A percentile compares a stretch with the other conserved stretches of the same genome.
These are phyloP conservation scores for Camponotus vicinus DNA, from an alignment of 1,140 invertebrate genomes.

Conservation along the genomic window DNA sequence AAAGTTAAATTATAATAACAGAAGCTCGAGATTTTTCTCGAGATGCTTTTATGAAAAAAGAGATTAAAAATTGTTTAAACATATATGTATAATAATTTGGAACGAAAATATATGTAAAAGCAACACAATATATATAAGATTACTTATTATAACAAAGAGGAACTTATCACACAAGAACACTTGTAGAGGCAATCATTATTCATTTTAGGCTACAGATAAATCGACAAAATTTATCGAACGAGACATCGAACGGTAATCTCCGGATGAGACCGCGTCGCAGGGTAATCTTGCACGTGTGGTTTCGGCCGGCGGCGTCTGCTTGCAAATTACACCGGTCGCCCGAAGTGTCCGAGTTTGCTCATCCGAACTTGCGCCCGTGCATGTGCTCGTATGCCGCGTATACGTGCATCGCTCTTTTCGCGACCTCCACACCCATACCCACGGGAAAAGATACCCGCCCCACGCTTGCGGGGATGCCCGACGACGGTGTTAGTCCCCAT, in stretches of 20 bases:
- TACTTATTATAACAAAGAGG: background rate
- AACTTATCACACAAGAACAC: background rate
- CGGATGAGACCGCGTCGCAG: background rate
- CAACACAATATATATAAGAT: background rate
- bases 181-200: background rate
- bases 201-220: slow-evolving; percentile 5
- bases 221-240: background rate
- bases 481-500: slow-evolving; percentile 50
- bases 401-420: slow-evolving; percentile 55
- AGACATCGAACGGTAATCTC: slow-evolving; percentile 35
- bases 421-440: background rate
- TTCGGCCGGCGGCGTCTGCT: slow-evolving; percentile 48
- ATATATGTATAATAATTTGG: background rate
- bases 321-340: slow-evolving; percentile 68
- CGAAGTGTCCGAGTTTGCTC: slow-evolving; percentile 61
- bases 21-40: too few species aligned
- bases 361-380: slow-evolving; percentile 8
- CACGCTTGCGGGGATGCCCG: slow-evolving; percentile 32
- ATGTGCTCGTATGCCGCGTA: background rate
- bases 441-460: background rate
- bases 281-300: slow-evolving; percentile 50
- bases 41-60: too few species aligned
- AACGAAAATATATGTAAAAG: too few species aligned
- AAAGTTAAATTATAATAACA: too few species aligned
- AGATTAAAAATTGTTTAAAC: too few species aligned